Base-by-base conservation (phyloP, 2,888 invertebrate genomes). In the Oxycera nigricornis region DNA sequence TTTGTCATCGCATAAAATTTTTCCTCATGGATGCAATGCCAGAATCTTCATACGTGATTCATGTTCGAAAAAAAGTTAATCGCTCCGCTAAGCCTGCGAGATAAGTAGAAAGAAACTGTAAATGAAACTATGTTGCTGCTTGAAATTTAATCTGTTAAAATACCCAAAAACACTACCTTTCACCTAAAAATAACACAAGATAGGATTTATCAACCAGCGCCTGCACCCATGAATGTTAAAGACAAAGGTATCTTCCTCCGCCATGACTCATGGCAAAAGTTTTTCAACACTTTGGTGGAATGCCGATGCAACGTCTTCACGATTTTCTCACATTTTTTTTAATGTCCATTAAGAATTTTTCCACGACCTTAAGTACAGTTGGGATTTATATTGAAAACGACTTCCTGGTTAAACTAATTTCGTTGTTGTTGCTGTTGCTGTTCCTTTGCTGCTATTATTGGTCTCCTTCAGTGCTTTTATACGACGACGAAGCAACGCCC, bases 361-460 rank as follows among this genome's bases (percentile, higher is more conserved):
- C 1, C 55, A 55, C 55, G 55, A 55, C 55, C 55, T 55, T 55
- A 55, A 22, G 55, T 55, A 55, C 55, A 55, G 55, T 55, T 55
- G 55, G 24, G 24, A 6, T 7, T 20, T 1, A 28, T n/a, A 26
- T 59, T 59, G 59, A 59, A 24, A 11, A 59, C 2, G 59, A 30
- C 30, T 59, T 59, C 59, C 59, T 59, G 30, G 30, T 1, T 59
- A 59, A 59, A 28, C 28, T 14, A 14, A 59, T 59, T 26, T 24
- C n/a, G n/a, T n/a, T 55, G 3, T 50, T 50, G 4, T 46, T 46
- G 14, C 46, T 46, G 17, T 46, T 46, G 17, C 46, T 46, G 46
- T 46, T 3, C 46, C 17, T 46, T 46, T 46, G 6, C 14, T 46
- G 46, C 17, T 46, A 46, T 46, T 2, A 46, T 46, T 46, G 46